These are phyloP conservation scores for Gallirallus australis DNA, from an alignment of 2,797 vertebrate species.

Conservation along the genomic window DNA sequence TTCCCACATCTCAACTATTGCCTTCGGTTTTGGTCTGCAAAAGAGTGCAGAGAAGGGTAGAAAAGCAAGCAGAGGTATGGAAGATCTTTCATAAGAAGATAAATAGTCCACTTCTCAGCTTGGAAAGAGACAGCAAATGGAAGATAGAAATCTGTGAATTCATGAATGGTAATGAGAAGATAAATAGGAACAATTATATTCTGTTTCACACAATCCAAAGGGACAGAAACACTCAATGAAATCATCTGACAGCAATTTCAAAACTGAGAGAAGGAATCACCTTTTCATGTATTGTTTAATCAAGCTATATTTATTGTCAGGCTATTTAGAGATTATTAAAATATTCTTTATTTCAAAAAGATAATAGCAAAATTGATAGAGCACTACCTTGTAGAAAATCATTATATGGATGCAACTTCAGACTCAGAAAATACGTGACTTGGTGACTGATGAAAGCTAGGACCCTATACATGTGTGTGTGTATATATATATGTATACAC, in stretches of 20 bases:
- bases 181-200: slow-evolving; percentile 22
- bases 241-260: not conserved
- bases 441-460: not conserved
- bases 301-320: not conserved
- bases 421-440: not conserved
- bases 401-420: not conserved
- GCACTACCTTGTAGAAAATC: not conserved
- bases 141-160: not conserved
- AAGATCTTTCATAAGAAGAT: not conserved
- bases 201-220: not conserved
- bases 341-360: not conserved
- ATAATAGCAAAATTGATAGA: not conserved
- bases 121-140: not conserved
- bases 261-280: not conserved
- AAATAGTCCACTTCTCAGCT: not conserved
- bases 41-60: not conserved
- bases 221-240: not conserved
- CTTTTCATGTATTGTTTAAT: not conserved
- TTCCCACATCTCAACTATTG: not conserved
- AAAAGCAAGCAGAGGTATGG: slow-evolving; percentile 12
- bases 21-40: not conserved
- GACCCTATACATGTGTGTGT: not conserved
- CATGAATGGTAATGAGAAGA: slow-evolving; percentile 13
- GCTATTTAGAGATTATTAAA: not conserved
- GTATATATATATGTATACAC: too few relatives aligned